Percentiles rank a stretch among this genome's conserved stretches.
phyloP scores from a whole-genome alignment of 2,888 invertebrate species.

The Drosophila kambysellisi region DNA sequence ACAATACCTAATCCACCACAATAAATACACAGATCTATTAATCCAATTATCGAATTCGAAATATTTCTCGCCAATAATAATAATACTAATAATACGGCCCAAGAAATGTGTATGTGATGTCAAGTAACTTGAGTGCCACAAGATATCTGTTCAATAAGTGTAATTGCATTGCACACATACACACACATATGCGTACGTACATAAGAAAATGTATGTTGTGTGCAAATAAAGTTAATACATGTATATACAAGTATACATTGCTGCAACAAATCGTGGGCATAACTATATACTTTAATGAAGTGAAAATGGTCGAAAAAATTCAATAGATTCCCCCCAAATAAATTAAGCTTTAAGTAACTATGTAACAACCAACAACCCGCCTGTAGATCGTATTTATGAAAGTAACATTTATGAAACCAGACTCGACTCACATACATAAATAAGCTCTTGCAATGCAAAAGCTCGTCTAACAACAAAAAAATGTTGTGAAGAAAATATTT shows the following conservation, averaged over 20 bases:
- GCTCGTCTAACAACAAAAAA: constrained; percentile 11
- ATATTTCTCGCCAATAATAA: constrained; percentile 2
- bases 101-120: constrained; percentile 8
- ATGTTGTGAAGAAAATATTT: constrained; percentile 1
- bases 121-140: constrained; percentile 4
- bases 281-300: neutral
- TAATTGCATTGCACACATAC: neutral
- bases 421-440: constrained; percentile 4
- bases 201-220: constrained; percentile 2
- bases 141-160: constrained; percentile 1
- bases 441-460: constrained; percentile 16
- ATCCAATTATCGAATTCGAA: neutral
- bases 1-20: neutral
- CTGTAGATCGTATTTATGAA: constrained; percentile 16
- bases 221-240: neutral
- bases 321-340: constrained; percentile 6
- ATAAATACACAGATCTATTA: constrained; percentile 1
- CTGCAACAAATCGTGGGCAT: neutral
- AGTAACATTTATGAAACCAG: constrained; percentile 19
- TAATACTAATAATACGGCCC: neutral
- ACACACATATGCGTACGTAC: neutral
- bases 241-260: neutral
- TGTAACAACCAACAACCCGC: constrained; percentile 7
- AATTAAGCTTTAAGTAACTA: constrained; percentile 3
- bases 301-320: constrained; percentile 1